Conservation (phyloP, 2,113 vertebrate genomes). For the Coreoperca whiteheadi region DNA sequence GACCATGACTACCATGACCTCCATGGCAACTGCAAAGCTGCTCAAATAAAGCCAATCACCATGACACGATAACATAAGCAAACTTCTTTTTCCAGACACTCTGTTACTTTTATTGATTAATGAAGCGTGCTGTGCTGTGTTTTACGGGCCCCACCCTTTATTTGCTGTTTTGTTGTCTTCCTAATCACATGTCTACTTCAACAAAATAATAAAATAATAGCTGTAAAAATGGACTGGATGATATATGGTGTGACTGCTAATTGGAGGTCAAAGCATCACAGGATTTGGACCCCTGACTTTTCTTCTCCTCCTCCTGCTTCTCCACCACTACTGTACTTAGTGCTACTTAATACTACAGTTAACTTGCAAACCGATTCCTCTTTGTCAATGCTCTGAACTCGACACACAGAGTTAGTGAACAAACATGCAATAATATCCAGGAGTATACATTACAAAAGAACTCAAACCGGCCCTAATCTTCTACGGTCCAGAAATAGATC, state of each 20-base stretch:
- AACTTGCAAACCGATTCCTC: background rate
- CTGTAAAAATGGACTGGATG: background rate
- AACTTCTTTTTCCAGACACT: background rate
- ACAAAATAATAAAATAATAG: slow-evolving; percentile 34
- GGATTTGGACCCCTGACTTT: background rate
- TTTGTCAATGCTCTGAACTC: background rate
- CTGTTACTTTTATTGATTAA: background rate
- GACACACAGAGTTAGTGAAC: background rate
- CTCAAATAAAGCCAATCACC: slow-evolving; percentile 86
- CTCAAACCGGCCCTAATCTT: background rate
- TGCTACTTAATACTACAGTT: no score
- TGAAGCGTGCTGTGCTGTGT: background rate
- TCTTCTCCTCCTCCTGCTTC: background rate
- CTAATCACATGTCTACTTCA: background rate
- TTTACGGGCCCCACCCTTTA: background rate
- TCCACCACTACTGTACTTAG: background rate
- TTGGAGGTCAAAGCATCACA: background rate
- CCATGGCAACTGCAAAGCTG: slow-evolving; percentile 93
- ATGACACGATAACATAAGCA: slow-evolving; percentile 3
- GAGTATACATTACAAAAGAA: background rate
- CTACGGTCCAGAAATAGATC: background rate
- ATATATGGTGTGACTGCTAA: background rate
- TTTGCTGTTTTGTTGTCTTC: slow-evolving; percentile 7
- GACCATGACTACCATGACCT: slow-evolving; percentile 89
- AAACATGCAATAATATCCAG: background rate